These are phyloP conservation scores for Aphelenchoides bicaudatus DNA, from an alignment of 2,888 invertebrate species.

Conservation along the genomic window DNA sequence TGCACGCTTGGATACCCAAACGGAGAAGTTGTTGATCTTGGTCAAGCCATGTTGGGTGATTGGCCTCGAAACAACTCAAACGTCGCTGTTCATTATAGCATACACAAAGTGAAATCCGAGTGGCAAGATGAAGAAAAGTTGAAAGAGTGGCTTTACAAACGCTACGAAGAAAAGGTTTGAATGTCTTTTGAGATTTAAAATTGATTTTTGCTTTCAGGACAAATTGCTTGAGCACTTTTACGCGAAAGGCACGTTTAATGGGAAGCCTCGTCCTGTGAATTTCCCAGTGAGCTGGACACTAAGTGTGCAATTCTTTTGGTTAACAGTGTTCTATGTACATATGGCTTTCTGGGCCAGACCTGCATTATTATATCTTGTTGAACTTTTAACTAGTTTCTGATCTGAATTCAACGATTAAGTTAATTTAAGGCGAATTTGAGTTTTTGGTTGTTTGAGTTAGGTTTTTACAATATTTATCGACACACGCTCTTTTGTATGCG, in stretches of 20 bases:
- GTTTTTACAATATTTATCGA: too few relatives aligned
- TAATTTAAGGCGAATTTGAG: background rate
- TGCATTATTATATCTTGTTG: too few relatives aligned
- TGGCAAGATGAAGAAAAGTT: conserved; percentile 71
- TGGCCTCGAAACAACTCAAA: conserved; percentile 42
- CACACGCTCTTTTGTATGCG: too few relatives aligned
- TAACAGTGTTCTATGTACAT: conserved; percentile 48
- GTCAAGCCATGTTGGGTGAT: conserved; percentile 50
- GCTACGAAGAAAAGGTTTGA: conserved; percentile 78
- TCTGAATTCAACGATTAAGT: background rate
- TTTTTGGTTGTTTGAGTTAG: background rate
- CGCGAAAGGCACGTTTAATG: conserved; percentile 47
- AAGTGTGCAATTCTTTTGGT: conserved; percentile 49
- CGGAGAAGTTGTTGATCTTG: conserved; percentile 45
- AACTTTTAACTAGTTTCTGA: too few relatives aligned
- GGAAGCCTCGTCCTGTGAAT: conserved; percentile 32
- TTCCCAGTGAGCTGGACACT: conserved; percentile 27
- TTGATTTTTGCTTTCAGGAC: conserved; percentile 38
- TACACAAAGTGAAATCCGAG: conserved; percentile 41
- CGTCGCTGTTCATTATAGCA: conserved; percentile 49
- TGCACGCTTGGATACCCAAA: conserved; percentile 54
- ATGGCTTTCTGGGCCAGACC: conserved; percentile 39
- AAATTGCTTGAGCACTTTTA: conserved; percentile 50
- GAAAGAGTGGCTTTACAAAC: conserved; percentile 80
- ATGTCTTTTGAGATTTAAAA: background rate